Evolutionary conservation across 2,113 vertebrate genomes (phyloP).

Genomic region (Prunella fulvescens): DNA sequence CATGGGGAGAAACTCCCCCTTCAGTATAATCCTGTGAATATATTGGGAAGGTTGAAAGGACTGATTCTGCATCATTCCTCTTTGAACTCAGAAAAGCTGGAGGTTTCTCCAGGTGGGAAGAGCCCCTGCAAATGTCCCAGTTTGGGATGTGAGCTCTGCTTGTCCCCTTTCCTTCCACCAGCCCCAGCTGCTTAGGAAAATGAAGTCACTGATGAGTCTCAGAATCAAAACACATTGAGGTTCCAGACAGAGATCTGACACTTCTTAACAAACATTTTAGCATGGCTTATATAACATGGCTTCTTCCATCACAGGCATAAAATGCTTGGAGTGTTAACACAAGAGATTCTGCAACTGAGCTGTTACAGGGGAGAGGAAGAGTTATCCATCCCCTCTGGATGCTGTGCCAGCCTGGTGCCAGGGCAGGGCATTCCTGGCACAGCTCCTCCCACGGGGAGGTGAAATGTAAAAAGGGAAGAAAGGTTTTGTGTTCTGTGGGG

Average conservation of each 20-base stretch:
- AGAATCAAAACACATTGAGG: not conserved
- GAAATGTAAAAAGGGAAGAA: not conserved
- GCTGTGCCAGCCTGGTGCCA: not conserved
- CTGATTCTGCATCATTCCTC: not conserved
- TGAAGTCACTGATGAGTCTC: not conserved
- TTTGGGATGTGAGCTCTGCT: not conserved
- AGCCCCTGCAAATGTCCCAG: not conserved
- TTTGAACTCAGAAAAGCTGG: not conserved
- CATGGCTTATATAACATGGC: not conserved
- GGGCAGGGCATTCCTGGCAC: not conserved
- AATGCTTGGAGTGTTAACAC: not conserved
- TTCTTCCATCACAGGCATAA: not conserved
- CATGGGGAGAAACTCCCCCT: not conserved
- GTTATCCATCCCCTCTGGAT: not conserved
- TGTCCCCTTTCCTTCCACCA: not conserved
- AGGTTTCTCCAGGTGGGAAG: not conserved
- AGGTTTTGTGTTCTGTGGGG: rapidly evolving
- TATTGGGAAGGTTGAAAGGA: not conserved
- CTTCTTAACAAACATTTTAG: not conserved
- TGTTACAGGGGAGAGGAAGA: rapidly evolving
- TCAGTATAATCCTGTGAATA: not conserved
- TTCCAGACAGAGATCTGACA: not conserved
- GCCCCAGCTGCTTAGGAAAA: not conserved
- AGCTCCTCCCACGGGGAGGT: not conserved
- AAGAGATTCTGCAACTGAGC: not conserved